Evolutionary conservation across 1,140 invertebrate genomes (phyloP).

Genomic region (Harpegnathos saltator): DNA sequence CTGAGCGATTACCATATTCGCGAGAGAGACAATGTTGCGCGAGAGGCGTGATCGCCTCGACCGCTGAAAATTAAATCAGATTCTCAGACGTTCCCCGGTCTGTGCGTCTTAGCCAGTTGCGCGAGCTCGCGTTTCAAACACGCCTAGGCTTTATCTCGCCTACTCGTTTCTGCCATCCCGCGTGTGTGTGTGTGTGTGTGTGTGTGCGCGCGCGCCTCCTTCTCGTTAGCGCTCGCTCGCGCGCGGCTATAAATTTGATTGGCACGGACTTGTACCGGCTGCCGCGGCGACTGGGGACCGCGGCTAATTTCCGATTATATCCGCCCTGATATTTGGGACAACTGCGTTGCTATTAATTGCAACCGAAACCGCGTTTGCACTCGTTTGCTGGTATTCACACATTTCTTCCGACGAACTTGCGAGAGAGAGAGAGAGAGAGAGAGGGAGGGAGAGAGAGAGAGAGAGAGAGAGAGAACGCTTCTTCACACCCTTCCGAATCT

Average conservation of each 20-base stretch:
- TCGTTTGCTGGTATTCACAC: too few relatives aligned
- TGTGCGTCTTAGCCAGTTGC: slow-evolving; percentile 66
- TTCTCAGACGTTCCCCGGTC: slow-evolving; percentile 18
- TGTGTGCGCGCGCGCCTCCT: too few relatives aligned
- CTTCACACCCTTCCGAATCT: too few relatives aligned
- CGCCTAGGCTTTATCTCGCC: slow-evolving; percentile 59
- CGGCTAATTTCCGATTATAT: slow-evolving; percentile 37
- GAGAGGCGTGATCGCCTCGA: slow-evolving; percentile 8
- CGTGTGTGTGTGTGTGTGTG: too few relatives aligned
- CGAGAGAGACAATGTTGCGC: slow-evolving; percentile 66
- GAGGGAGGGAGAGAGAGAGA: too few relatives aligned
- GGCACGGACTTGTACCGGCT: slow-evolving; percentile 18
- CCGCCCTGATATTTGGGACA: slow-evolving; percentile 56
- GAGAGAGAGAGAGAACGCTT: too few relatives aligned
- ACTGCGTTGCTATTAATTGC: slow-evolving; percentile 72
- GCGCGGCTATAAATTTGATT: slow-evolving; percentile 73
- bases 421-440: too few relatives aligned
- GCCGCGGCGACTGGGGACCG: too few relatives aligned
- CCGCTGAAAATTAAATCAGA: slow-evolving; percentile 64
- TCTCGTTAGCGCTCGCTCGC: slow-evolving; percentile 71
- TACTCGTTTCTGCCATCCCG: slow-evolving; percentile 31
- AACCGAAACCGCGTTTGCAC: not conserved
- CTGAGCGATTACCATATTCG: slow-evolving; percentile 66
- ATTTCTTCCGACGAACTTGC: too few relatives aligned
- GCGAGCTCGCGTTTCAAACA: slow-evolving; percentile 54